phyloP scores from a whole-genome alignment of 1,140 invertebrate genomes.

The Hylaeus anthracinus region DNA sequence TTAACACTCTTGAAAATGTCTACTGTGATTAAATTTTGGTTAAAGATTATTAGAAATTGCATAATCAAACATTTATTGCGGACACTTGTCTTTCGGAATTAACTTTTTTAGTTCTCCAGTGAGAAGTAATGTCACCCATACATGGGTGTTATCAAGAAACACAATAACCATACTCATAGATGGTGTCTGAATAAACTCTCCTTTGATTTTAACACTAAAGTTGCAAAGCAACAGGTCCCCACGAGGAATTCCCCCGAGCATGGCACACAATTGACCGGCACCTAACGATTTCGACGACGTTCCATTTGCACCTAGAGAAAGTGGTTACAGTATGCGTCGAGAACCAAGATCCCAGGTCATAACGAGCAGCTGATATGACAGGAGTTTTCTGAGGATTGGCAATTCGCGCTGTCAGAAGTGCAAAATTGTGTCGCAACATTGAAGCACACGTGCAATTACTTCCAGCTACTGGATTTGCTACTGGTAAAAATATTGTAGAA shows the following conservation, averaged over 20 bases:
- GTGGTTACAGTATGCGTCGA: slow-evolving; percentile 25
- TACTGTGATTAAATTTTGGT: too few relatives aligned
- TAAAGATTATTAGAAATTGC: too few relatives aligned
- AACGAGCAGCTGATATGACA: slow-evolving; percentile 8
- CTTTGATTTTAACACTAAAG: too few relatives aligned
- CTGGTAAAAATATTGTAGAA: not conserved
- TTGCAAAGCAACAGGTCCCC: too few relatives aligned
- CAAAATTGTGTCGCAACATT: slow-evolving; percentile 47
- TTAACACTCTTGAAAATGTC: too few relatives aligned
- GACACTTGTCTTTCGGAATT: too few relatives aligned
- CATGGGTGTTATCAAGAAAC: too few relatives aligned
- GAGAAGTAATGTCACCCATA: too few relatives aligned
- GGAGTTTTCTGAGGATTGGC: not conserved
- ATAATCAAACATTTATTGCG: too few relatives aligned
- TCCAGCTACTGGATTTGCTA: not conserved
- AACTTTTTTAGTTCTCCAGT: too few relatives aligned
- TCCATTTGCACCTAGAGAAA: slow-evolving; percentile 62
- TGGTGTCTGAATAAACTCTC: not conserved
- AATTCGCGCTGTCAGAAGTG: slow-evolving; percentile 32
- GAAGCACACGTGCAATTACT: not conserved
- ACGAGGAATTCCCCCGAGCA: too few relatives aligned
- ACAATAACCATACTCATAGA: not conserved
- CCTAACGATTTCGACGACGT: not conserved
- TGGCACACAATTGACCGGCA: slow-evolving; percentile 21
- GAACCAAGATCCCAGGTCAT: slow-evolving; percentile 4